phyloP scores from a whole-genome alignment of 1,140 invertebrate species.

The Ectropis grisescens region DNA sequence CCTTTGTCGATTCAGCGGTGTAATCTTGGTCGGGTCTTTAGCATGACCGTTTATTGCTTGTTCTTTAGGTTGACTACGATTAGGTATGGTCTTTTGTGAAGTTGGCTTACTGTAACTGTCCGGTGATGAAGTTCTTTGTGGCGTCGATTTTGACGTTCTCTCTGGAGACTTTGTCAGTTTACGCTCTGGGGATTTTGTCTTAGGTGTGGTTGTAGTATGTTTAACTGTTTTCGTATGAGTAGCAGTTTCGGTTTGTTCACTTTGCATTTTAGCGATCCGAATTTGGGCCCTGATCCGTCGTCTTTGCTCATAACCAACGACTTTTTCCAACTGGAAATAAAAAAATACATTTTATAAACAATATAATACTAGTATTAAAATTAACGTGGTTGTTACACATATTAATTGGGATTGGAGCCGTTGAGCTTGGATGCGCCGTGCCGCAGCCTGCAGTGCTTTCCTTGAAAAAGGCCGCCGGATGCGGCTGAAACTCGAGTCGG shows the following conservation, averaged over 20 bases:
- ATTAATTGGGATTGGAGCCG: no score
- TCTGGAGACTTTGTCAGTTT: slow-evolving; percentile 27
- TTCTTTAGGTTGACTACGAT: slow-evolving; percentile 17
- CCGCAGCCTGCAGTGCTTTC: no score
- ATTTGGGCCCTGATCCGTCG: slow-evolving; percentile 82
- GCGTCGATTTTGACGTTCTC: slow-evolving; percentile 17
- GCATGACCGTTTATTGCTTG: slow-evolving; percentile 24
- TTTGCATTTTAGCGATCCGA: slow-evolving; percentile 74
- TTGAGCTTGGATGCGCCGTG: no score
- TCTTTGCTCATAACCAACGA: slow-evolving; percentile 80
- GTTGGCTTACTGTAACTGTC: slow-evolving; percentile 15
- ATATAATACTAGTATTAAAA: no score
- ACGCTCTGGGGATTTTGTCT: slow-evolving; percentile 33
- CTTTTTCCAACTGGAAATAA: slow-evolving; percentile 77
- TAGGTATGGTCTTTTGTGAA: slow-evolving; percentile 10
- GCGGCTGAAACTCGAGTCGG: no score
- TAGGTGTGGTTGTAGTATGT: slow-evolving; percentile 20
- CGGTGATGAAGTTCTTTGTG: slow-evolving; percentile 20
- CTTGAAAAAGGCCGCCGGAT: no score
- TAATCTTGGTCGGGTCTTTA: slow-evolving; percentile 20
- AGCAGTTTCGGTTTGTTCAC: slow-evolving; percentile 16
- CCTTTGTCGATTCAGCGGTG: slow-evolving; percentile 18
- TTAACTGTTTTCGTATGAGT: slow-evolving; percentile 25
- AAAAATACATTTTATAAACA: slow-evolving; percentile 17
- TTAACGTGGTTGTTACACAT: no score